Evolutionary conservation across 2,797 vertebrate genomes (phyloP).

Genomic region (Podarcis lilfordi): DNA sequence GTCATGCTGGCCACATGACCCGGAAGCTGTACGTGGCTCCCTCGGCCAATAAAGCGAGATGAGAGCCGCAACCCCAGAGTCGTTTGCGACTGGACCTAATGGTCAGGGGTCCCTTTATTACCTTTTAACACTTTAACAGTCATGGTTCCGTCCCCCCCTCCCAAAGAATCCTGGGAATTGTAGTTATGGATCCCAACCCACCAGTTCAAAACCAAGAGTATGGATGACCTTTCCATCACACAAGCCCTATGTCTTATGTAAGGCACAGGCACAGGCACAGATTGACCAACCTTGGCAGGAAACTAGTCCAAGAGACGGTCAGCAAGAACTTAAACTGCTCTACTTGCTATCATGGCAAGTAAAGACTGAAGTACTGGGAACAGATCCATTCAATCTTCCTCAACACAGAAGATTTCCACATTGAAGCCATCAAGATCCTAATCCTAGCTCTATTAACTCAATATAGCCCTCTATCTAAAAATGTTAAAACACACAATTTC

Average conservation of each 20-base stretch:
- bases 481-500: neutral
- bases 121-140: too few relatives aligned
- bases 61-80: too few relatives aligned
- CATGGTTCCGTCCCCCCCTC: too few relatives aligned
- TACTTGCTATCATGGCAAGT: neutral
- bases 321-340: neutral
- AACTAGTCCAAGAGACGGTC: neutral
- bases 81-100: too few relatives aligned
- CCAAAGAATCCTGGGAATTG: too few relatives aligned
- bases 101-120: too few relatives aligned
- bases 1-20: too few relatives aligned
- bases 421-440: neutral
- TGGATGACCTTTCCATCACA: neutral
- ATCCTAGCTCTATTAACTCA: neutral
- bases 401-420: neutral
- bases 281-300: neutral
- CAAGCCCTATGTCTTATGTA: neutral
- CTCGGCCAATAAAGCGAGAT: too few relatives aligned
- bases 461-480: neutral
- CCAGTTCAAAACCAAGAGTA: neutral
- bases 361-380: neutral
- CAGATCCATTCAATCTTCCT: neutral
- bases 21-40: too few relatives aligned
- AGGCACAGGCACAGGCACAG: neutral
- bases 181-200: too few relatives aligned